These are phyloP conservation scores for Sebastes umbrosus DNA, from an alignment of 2,797 vertebrate species.

Conservation along the genomic window DNA sequence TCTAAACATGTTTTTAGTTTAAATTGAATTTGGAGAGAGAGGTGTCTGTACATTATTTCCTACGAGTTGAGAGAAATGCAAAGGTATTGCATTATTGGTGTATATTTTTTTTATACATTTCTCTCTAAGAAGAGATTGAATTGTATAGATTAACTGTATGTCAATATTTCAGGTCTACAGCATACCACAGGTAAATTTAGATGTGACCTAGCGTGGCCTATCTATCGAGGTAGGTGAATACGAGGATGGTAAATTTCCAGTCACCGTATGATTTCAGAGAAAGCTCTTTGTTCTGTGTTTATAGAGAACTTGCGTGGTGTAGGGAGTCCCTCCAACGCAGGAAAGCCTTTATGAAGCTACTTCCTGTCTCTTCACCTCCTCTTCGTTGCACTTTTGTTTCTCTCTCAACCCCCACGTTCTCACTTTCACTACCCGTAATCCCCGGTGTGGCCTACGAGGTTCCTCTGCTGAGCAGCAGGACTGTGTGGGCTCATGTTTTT, in stretches of 20 bases:
- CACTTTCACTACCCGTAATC: constrained; percentile 78
- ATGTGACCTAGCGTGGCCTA: constrained; percentile 19
- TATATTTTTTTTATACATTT: too few species aligned
- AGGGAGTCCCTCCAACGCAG: constrained; percentile 81
- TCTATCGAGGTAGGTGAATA: constrained; percentile 26
- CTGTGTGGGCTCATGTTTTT: constrained; percentile 68
- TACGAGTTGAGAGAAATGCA: background rate
- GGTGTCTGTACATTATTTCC: background rate
- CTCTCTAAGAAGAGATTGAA: background rate
- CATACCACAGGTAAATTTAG: background rate
- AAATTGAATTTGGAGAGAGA: constrained; percentile 21
- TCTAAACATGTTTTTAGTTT: constrained; percentile 6
- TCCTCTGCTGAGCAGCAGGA: constrained; percentile 51
- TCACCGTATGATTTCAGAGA: constrained; percentile 64
- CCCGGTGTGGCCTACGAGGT: constrained; percentile 58
- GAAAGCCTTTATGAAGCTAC: constrained; percentile 83
- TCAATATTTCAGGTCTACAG: background rate
- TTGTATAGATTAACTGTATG: background rate
- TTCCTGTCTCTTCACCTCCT: constrained; percentile 77
- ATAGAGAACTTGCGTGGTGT: constrained; percentile 52
- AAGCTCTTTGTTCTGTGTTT: constrained; percentile 51
- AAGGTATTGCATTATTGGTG: background rate
- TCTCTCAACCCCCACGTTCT: constrained; percentile 80
- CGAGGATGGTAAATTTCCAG: constrained; percentile 64
- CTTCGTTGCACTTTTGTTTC: constrained; percentile 80